Evolutionary conservation across 2,797 vertebrate genomes (phyloP).

Genomic region (Melanotaenia trifasciata): DNA sequence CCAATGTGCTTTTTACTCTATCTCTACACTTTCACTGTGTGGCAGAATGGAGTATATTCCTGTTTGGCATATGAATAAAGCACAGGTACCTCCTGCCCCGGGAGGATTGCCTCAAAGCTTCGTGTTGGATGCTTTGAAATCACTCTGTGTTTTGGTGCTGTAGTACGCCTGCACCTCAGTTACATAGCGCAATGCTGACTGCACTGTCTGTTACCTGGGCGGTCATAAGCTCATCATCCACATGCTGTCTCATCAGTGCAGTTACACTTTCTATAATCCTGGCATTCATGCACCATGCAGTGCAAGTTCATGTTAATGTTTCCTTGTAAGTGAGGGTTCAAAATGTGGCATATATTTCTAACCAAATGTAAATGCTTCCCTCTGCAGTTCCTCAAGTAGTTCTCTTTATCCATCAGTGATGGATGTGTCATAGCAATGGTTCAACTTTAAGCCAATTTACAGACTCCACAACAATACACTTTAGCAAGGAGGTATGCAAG

Average conservation of each 20-base stretch:
- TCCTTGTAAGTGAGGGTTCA: slow-evolving; percentile 25
- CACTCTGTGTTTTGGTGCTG: slow-evolving; percentile 23
- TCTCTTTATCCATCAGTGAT: slow-evolving; percentile 7
- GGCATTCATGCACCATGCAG: slow-evolving; percentile 35
- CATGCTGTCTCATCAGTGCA: slow-evolving; percentile 54
- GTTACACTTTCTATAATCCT: slow-evolving; percentile 65
- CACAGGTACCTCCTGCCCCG: slow-evolving; percentile 35
- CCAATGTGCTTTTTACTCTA: slow-evolving; percentile 31
- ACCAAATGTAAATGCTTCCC: slow-evolving; percentile 3
- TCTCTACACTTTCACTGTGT: slow-evolving; percentile 16
- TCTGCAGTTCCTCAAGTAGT: slow-evolving; percentile 1
- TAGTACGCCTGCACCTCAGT: slow-evolving; percentile 23
- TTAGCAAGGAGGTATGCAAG: slow-evolving; percentile 11
- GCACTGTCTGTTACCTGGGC: slow-evolving; percentile 56
- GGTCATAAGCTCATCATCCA: slow-evolving; percentile 65
- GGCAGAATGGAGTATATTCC: slow-evolving; percentile 32
- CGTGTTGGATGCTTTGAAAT: slow-evolving; percentile 63
- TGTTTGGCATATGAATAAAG: slow-evolving; percentile 49
- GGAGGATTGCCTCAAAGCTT: slow-evolving; percentile 56
- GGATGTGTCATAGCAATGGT: slow-evolving; percentile 8
- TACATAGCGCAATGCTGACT: slow-evolving; percentile 33
- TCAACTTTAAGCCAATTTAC: slow-evolving; percentile 28
- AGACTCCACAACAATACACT: slow-evolving; percentile 6
- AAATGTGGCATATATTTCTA: slow-evolving; percentile 24
- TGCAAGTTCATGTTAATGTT: slow-evolving; percentile 33